Percentiles rank a stretch among this genome's conserved stretches.
Conservation (phyloP, 53 echinoderm and acorn worm species). For the Apostichopus leukothele region DNA sequence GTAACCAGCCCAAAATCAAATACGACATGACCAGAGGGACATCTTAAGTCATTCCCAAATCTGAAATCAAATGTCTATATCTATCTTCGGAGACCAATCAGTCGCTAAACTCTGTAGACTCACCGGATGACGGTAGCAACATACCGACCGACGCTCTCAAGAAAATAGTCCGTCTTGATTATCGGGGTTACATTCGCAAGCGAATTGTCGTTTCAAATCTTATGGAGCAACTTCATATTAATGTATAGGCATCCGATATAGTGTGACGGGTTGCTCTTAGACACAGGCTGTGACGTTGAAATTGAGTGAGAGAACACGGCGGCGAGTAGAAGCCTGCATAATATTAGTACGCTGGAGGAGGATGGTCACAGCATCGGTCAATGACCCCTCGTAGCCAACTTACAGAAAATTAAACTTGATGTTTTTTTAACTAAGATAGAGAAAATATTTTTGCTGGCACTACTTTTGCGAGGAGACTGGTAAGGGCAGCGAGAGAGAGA, state of each 20-base stretch:
- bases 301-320: not conserved
- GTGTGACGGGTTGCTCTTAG: conserved; percentile 14
- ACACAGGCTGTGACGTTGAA: conserved; percentile 4
- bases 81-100: conserved; percentile 43
- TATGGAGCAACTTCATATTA: conserved; percentile 21
- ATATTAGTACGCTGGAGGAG: too few relatives aligned
- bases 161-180: conserved; percentile 34
- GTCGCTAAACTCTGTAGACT: conserved; percentile 10
- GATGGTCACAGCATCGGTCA: not conserved
- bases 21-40: conserved; percentile 35
- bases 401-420: not conserved
- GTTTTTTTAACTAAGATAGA: not conserved
- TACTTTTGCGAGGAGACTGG: too few relatives aligned
- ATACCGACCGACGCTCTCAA: conserved; percentile 11
- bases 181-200: conserved; percentile 16
- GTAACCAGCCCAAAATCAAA: conserved; percentile 40
- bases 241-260: conserved; percentile 1
- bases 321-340: too few relatives aligned
- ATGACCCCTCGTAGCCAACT: not conserved
- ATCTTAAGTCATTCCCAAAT: conserved; percentile 44
- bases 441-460: not conserved
- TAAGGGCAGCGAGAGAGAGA: too few relatives aligned
- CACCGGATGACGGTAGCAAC: conserved; percentile 18
- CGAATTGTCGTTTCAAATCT: conserved; percentile 26
- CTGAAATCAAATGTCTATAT: conserved; percentile 42